These are phyloP conservation scores for Lithobius niger DNA, from an alignment of 1,140 invertebrate genomes.

Conservation along the genomic window DNA sequence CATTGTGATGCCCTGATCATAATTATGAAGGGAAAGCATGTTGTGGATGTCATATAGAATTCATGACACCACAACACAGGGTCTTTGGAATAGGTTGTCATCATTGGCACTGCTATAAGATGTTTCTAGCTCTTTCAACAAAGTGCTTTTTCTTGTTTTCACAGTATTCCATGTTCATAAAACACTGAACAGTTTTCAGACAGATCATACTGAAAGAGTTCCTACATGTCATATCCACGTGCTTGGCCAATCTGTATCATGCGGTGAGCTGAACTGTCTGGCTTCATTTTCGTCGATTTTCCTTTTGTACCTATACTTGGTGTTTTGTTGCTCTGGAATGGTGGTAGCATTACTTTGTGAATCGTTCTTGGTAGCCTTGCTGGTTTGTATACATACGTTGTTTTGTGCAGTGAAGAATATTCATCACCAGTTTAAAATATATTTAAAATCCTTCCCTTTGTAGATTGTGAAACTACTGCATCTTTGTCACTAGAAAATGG, in stretches of 20 bases:
- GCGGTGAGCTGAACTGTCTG: not conserved
- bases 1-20: not conserved
- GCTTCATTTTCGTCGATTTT: not conserved
- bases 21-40: not conserved
- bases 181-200: no score
- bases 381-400: not conserved
- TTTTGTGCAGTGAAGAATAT: not conserved
- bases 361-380: not conserved
- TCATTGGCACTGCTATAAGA: not conserved
- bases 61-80: not conserved
- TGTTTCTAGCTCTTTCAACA: constrained; percentile 7
- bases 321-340: not conserved
- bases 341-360: not conserved
- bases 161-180: not conserved
- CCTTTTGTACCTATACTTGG: not conserved
- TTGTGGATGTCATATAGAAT: not conserved
- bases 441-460: not conserved
- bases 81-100: not conserved
- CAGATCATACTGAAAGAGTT: not conserved
- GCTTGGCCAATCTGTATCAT: not conserved
- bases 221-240: not conserved
- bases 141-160: not conserved
- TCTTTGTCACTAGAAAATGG: no score
- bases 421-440: not conserved
- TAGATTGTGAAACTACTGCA: no score